phyloP scores from a whole-genome alignment of 2,113 vertebrate species.

The Centrocercus urophasianus region DNA sequence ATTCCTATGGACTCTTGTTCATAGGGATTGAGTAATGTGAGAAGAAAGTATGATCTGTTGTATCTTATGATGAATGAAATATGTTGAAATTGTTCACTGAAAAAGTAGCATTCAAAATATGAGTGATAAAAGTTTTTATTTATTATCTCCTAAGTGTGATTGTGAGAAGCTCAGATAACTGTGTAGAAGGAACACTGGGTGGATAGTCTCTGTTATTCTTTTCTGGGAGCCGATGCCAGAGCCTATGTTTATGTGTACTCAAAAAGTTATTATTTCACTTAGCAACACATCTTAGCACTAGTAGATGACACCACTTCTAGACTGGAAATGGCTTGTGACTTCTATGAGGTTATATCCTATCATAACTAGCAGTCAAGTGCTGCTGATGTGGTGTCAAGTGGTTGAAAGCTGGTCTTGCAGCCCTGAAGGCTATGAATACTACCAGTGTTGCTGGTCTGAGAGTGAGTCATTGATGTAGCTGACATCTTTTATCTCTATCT shows the following conservation, averaged over 20 bases:
- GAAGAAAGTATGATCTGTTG: neutral
- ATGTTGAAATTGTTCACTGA: neutral
- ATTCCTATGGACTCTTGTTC: neutral
- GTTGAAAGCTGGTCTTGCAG: neutral
- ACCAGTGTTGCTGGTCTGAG: rapidly evolving
- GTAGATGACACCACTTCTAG: neutral
- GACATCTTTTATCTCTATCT: neutral
- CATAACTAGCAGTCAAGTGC: neutral
- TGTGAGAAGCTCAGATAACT: neutral
- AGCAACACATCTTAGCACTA: neutral
- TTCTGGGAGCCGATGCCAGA: neutral
- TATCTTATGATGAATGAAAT: neutral
- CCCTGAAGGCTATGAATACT: neutral
- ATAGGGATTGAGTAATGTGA: neutral
- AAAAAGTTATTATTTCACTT: neutral
- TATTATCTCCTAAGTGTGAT: neutral
- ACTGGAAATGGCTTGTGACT: neutral
- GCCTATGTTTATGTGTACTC: rapidly evolving
- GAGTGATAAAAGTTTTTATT: neutral
- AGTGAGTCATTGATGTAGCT: neutral
- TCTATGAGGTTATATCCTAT: neutral
- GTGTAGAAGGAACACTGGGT: neutral
- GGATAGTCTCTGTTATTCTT: neutral
- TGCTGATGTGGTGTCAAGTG: neutral
- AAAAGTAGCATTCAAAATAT: neutral